A percentile compares a stretch with the other conserved stretches of the same genome.
Conservation (phyloP, 2,888 invertebrate genomes). For the Caenorhabditis drosophilae region DNA sequence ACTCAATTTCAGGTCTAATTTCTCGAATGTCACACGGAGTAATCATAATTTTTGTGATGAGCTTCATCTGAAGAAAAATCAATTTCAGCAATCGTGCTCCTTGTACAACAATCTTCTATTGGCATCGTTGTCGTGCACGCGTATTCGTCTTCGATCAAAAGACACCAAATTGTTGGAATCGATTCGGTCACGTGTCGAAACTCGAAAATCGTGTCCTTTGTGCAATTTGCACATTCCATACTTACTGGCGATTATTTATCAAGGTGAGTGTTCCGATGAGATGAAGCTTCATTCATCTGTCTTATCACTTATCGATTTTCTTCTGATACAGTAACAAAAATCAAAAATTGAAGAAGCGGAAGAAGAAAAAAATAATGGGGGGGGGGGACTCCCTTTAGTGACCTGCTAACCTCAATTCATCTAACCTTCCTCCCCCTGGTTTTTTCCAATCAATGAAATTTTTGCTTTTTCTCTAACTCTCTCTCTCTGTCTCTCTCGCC, state of each 20-base stretch:
- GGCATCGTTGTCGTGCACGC: conserved; percentile 29
- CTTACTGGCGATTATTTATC: conserved; percentile 42
- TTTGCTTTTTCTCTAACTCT: too few relatives aligned
- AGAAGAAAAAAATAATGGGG: conserved; percentile 1
- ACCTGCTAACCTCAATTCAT: background rate
- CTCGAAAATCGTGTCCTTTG: conserved; percentile 35
- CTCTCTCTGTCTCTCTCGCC: too few relatives aligned
- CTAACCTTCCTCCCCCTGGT: background rate
- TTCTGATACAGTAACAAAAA: too few relatives aligned
- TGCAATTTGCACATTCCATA: conserved; percentile 49
- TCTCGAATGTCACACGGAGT: conserved; percentile 40
- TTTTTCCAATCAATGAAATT: background rate
- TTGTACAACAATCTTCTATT: conserved; percentile 45
- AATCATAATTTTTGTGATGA: background rate
- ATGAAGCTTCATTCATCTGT: too few relatives aligned
- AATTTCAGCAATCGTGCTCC: conserved; percentile 43
- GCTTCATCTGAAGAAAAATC: background rate
- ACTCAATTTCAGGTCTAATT: conserved; percentile 34
- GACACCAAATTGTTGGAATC: conserved; percentile 32
- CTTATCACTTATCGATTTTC: too few relatives aligned
- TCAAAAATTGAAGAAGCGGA: background rate
- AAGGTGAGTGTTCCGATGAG: conserved; percentile 29
- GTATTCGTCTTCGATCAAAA: conserved; percentile 33
- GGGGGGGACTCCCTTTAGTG: background rate
- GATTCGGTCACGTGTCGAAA: conserved; percentile 22